Conservation (phyloP, 2,888 invertebrate species). For the Tipula vernalis region DNA sequence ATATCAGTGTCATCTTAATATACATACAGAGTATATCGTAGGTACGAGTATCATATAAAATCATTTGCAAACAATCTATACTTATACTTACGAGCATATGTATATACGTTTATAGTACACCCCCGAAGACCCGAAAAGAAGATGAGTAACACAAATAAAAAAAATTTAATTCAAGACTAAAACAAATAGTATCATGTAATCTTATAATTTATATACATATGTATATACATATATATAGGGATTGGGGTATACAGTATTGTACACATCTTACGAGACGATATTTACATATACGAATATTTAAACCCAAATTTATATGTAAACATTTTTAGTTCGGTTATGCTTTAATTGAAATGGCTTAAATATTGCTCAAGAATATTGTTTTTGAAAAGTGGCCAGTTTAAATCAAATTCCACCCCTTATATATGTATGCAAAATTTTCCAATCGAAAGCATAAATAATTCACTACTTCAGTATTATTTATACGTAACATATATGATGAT, state of each 20-base stretch:
- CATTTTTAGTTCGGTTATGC: background rate
- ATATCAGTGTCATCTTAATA: no score
- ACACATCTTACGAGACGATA: background rate
- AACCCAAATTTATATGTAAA: conserved; percentile 4
- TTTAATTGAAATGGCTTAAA: background rate
- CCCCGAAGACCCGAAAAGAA: background rate
- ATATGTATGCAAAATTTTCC: background rate
- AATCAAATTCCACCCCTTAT: background rate
- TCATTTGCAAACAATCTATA: background rate
- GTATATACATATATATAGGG: no score
- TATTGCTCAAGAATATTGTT: background rate
- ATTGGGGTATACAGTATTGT: background rate
- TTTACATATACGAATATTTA: background rate
- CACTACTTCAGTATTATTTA: background rate
- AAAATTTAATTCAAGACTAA: background rate
- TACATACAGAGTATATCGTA: background rate
- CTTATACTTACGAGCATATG: background rate
- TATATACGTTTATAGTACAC: background rate
- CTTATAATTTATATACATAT: background rate
- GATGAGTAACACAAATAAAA: background rate
- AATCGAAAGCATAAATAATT: background rate
- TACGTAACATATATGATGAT: background rate
- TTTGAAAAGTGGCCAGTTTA: background rate
- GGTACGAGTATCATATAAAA: background rate
- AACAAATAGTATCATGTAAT: background rate